Evolutionary conservation across 2,113 vertebrate species (phyloP).

Genomic region (Erinaceus europaeus): DNA sequence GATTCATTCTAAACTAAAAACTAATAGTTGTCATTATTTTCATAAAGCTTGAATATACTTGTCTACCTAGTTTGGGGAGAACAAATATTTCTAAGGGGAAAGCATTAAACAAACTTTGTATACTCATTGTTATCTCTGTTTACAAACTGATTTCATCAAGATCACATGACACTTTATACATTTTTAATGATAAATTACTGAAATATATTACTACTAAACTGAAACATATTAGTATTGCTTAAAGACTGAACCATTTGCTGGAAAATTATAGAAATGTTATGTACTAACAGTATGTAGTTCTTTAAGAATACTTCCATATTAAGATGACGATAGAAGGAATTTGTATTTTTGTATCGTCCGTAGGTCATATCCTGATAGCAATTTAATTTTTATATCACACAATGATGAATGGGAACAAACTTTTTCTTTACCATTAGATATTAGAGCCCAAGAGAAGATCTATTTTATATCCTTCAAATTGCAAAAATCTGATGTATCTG

Average conservation of each 20-base stretch:
- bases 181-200: slow-evolving; percentile 11
- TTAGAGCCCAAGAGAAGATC: slow-evolving; percentile 67
- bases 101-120: background rate
- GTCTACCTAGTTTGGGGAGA: accelerated
- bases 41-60: background rate
- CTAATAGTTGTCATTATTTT: background rate
- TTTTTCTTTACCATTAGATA: slow-evolving; percentile 60
- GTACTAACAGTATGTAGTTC: background rate
- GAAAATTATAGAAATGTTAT: background rate
- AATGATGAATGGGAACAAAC: slow-evolving; percentile 25
- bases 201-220: too few species aligned
- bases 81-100: background rate
- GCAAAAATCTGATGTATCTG: slow-evolving; percentile 75
- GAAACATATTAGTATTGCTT: background rate
- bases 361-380: background rate
- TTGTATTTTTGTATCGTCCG: background rate
- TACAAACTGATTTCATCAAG: background rate
- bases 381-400: slow-evolving; percentile 54
- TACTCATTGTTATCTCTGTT: background rate
- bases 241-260: background rate
- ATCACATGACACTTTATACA: background rate
- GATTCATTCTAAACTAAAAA: background rate
- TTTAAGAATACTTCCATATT: background rate
- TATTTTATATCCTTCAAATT: slow-evolving; percentile 78
- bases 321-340: background rate